Evolutionary conservation across 2,113 vertebrate genomes (phyloP).

Genomic region (Grammomys dolichurus): DNA sequence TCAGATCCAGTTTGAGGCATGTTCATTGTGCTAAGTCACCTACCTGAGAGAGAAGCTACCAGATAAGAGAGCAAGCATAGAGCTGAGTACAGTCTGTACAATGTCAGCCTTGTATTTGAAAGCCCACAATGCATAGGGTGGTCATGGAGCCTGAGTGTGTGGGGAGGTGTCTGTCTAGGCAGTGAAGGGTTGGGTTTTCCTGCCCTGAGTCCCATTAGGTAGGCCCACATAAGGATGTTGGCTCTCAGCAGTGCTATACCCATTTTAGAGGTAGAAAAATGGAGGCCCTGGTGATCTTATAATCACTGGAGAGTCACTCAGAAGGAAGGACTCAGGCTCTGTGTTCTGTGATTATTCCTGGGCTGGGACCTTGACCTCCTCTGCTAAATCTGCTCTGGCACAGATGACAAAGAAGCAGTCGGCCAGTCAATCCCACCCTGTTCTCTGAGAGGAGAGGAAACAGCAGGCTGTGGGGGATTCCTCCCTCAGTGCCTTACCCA

Average conservation of each 20-base stretch:
- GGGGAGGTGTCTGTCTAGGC: neutral
- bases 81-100: neutral
- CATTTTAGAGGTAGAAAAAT: neutral
- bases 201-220: neutral
- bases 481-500: constrained; percentile 44
- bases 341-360: fast-evolving
- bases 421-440: neutral
- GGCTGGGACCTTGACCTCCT: neutral
- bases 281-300: neutral
- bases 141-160: neutral
- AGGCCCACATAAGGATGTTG: neutral
- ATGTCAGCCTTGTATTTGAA: neutral
- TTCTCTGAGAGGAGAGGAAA: constrained; percentile 75
- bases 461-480: constrained; percentile 77
- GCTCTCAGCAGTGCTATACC: neutral
- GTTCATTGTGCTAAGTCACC: neutral
- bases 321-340: neutral
- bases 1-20: neutral
- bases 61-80: neutral
- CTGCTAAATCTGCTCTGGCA: neutral
- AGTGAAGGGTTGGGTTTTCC: fast-evolving
- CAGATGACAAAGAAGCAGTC: neutral
- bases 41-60: neutral
- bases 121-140: neutral
- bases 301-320: neutral